Percentiles rank a stretch among this genome's conserved stretches.
These are phyloP conservation scores for Coregonus ussuriensis DNA, from an alignment of 2,797 vertebrate species.

Conservation along the genomic window DNA sequence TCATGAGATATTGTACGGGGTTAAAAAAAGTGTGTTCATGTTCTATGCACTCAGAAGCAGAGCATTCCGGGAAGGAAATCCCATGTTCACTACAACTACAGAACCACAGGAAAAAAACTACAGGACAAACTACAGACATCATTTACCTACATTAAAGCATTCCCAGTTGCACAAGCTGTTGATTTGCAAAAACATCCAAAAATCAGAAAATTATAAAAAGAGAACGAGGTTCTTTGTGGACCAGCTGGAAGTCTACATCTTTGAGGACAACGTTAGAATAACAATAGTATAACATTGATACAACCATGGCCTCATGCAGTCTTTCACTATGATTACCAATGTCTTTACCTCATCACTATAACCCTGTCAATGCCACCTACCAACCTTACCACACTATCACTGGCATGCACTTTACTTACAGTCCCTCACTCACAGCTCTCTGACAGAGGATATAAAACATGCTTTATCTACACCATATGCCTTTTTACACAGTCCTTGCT, in stretches of 20 bases:
- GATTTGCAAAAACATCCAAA: conserved; percentile 15
- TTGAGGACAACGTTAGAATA: not conserved
- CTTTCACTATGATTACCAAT: not conserved
- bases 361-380: not conserved
- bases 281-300: not conserved
- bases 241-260: conserved; percentile 32
- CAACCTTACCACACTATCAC: conserved; percentile 10
- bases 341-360: not conserved
- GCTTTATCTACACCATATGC: conserved; percentile 28
- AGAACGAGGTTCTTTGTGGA: conserved; percentile 32
- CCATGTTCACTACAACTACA: conserved; percentile 67
- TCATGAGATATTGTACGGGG: not conserved
- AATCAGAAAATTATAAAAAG: conserved; percentile 13
- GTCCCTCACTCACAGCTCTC: not conserved
- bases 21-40: not conserved
- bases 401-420: conserved; percentile 9
- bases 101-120: conserved; percentile 16
- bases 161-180: conserved; percentile 17
- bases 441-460: conserved; percentile 10
- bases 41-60: conserved; percentile 12
- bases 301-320: not conserved
- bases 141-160: conserved; percentile 17
- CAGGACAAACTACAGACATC: conserved; percentile 15
- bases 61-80: conserved; percentile 74
- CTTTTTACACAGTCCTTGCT: conserved; percentile 31